Evolutionary conservation across 2,888 invertebrate species (phyloP).

Genomic region (Aphidius colemani): DNA sequence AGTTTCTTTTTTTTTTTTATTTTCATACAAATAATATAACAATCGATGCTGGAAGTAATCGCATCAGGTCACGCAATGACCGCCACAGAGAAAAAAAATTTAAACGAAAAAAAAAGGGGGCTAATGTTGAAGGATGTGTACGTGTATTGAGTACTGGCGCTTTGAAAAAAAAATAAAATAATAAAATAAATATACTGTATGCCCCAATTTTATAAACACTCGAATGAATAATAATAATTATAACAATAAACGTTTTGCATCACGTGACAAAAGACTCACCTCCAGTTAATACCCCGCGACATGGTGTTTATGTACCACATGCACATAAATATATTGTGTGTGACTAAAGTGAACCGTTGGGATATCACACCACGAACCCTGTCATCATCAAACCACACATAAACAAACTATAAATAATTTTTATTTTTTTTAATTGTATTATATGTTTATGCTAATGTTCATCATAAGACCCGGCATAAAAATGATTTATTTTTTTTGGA

Average conservation of each 20-base stretch:
- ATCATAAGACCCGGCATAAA: too few species aligned
- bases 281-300: constrained; percentile 46
- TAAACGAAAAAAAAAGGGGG: neutral
- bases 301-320: constrained; percentile 46
- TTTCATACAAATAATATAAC: neutral
- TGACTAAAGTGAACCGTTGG: too few species aligned
- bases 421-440: too few species aligned
- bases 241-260: constrained; percentile 27
- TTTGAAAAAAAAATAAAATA: too few species aligned
- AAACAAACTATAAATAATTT: too few species aligned
- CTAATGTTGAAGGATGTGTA: neutral
- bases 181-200: neutral
- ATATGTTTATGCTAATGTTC: too few species aligned
- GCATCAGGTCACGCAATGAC: constrained; percentile 38
- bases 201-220: constrained; percentile 14
- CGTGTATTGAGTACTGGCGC: constrained; percentile 5
- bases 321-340: neutral
- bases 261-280: constrained; percentile 46
- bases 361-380: constrained; percentile 10
- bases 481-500: too few species aligned
- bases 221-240: constrained; percentile 13
- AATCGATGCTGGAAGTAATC: constrained; percentile 34
- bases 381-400: too few species aligned
- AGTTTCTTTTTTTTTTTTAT: constrained; percentile 5
- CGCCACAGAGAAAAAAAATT: constrained; percentile 30